A percentile compares a stretch with the other conserved stretches of the same genome.
Evolutionary conservation across 2,113 vertebrate species (phyloP).

Genomic region (Rhynchomys soricoides): DNA sequence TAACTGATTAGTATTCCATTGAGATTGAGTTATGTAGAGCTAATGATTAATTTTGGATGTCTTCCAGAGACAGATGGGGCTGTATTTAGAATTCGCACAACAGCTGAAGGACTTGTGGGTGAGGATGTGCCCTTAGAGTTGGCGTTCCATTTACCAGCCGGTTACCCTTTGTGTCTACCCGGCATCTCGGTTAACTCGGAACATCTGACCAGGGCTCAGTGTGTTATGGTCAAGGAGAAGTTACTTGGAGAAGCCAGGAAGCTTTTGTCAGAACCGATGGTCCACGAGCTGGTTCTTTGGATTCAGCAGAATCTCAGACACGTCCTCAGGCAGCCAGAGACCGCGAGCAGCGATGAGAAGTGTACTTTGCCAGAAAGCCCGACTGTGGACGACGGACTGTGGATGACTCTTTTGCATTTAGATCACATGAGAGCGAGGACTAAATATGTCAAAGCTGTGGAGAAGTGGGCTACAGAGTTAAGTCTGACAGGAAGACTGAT

Average conservation of each 20-base stretch:
- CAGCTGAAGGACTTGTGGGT: slow-evolving; percentile 80
- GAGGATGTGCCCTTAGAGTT: slow-evolving; percentile 84
- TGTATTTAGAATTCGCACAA: slow-evolving; percentile 87
- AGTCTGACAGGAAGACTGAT: slow-evolving; percentile 91
- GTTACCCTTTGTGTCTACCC: slow-evolving; percentile 87
- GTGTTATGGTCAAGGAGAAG: slow-evolving; percentile 82
- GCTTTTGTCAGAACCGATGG: slow-evolving; percentile 88
- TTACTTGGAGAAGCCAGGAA: slow-evolving; percentile 86
- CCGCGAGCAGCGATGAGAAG: slow-evolving; percentile 47
- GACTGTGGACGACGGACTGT: slow-evolving; percentile 76
- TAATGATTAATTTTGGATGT: slow-evolving; percentile 79
- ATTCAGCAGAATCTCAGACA: slow-evolving; percentile 86
- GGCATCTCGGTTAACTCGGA: slow-evolving; percentile 88
- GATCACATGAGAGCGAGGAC: slow-evolving; percentile 93
- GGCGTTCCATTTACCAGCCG: slow-evolving; percentile 88
- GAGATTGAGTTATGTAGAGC: slow-evolving; percentile 50
- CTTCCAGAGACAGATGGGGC: slow-evolving; percentile 88
- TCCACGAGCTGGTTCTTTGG: slow-evolving; percentile 90
- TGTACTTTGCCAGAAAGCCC: slow-evolving; percentile 63
- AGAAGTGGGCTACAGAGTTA: slow-evolving; percentile 90
- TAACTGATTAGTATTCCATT: slow-evolving; percentile 63
- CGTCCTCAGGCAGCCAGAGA: slow-evolving; percentile 75
- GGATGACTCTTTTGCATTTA: slow-evolving; percentile 88
- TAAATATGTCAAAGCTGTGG: slow-evolving; percentile 89
- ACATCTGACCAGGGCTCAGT: slow-evolving; percentile 88